Base-by-base conservation (phyloP, 1,140 invertebrate genomes). In the Coptotermes formosanus region DNA sequence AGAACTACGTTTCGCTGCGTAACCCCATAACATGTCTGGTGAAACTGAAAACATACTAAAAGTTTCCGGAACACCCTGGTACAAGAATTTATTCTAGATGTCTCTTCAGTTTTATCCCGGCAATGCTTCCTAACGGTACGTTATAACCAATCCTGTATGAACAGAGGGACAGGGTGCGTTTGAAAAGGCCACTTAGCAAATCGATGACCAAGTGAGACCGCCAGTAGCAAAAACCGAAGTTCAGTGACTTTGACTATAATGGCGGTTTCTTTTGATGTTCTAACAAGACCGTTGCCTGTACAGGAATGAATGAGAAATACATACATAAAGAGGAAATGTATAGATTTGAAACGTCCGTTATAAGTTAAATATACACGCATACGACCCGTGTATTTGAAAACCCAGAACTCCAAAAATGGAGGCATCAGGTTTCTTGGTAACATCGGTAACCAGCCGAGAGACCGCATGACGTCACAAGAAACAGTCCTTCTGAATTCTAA, bases 101-200 rank as follows among this genome's bases (percentile, higher is more conserved):
- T 25, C n/a, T 30, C 64, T 75, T 75, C 64, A 75, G 1, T 75
- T 75, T 25, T 1, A 75, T n/a, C 64, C 64, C 64, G 7, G n/a
- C 25, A 75, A 30, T n/a, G 7, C 25, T 75, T 30, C 64, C n/a
- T 30, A 30, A 1, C 25, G n/a, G 64, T 30, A 30, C n/a, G 64
- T 8, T 30, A n/a, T 75, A 75, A 30, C 64, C 25, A 9, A 75
- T 25, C 25, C 64, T 64, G 9, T 75, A 75, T 75, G 64, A 4
- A 75, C n/a, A 75, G 4, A 75, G 25, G 64, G 25, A 16, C n/a
- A 75, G 9, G 25, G 25, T 75, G 64, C 25, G n/a, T 75, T 14
- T 75, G 64, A 30, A 75, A 75, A 30, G 64, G 64, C n/a, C n/a
- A 75, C 30, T 75, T 75, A 75, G 64, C 64, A 30, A 75, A 75